These are phyloP conservation scores for Pseudonaja textilis DNA, from an alignment of 2,113 vertebrate genomes.

Conservation along the genomic window DNA sequence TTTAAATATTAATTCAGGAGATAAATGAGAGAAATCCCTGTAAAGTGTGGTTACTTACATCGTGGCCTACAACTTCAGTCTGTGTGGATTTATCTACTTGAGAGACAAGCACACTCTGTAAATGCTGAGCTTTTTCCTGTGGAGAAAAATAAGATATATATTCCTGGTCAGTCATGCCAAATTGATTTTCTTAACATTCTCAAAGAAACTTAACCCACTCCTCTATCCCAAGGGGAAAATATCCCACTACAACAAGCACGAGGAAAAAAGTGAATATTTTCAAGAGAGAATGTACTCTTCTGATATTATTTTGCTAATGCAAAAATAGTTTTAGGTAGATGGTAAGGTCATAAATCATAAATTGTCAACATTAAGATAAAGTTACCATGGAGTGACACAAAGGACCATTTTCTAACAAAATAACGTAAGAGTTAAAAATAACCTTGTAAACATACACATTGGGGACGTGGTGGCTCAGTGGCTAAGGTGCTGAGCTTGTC, in stretches of 20 bases:
- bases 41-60: conserved; percentile 80
- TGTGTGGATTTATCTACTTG: conserved; percentile 92
- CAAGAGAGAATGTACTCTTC: background rate
- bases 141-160: conserved; percentile 55
- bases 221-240: conserved; percentile 1
- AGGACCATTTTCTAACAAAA: background rate
- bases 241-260: background rate
- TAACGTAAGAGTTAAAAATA: background rate
- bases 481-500: no score
- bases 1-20: conserved; percentile 51
- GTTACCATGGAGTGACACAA: rapidly evolving
- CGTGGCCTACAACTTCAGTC: conserved; percentile 85
- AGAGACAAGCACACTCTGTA: conserved; percentile 81
- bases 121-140: conserved; percentile 84
- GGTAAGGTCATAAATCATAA: background rate
- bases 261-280: background rate
- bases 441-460: background rate
- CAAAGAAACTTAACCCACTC: background rate
- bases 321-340: background rate
- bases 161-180: conserved; percentile 21
- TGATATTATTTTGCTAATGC: background rate
- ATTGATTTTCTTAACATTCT: background rate
- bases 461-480: no score
- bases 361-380: background rate
- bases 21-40: conserved; percentile 34